Percentiles rank a stretch among this genome's conserved stretches.
Conservation (phyloP, 2,888 invertebrate species). For the Morpho achilles region DNA sequence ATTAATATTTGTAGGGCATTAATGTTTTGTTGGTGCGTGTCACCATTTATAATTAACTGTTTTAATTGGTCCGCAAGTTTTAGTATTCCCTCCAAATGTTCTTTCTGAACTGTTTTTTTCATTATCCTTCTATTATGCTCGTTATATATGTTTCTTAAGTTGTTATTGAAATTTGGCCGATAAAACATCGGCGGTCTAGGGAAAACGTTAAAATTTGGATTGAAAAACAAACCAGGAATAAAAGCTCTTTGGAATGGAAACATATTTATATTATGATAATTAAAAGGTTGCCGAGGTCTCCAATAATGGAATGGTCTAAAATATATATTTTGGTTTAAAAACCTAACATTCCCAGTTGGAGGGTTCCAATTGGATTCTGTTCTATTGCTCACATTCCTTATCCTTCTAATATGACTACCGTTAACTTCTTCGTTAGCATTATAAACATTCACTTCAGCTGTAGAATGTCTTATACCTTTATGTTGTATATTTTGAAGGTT, state of each 20-base stretch:
- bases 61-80: conserved; percentile 41
- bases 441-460: conserved; percentile 33
- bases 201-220: conserved; percentile 36
- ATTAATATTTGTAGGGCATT: conserved; percentile 44
- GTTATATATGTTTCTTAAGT: conserved; percentile 2
- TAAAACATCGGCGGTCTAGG: conserved; percentile 26
- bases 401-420: conserved; percentile 42
- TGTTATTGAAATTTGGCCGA: conserved; percentile 17
- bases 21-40: conserved; percentile 34
- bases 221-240: conserved; percentile 33
- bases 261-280: conserved; percentile 42
- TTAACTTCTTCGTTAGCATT: conserved; percentile 47
- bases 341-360: conserved; percentile 24
- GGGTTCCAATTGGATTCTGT: conserved; percentile 25
- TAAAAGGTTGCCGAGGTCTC: conserved; percentile 38
- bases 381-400: conserved; percentile 33
- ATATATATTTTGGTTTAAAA: conserved; percentile 27
- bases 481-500: conserved; percentile 43
- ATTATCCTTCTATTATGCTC: conserved; percentile 33
- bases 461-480: conserved; percentile 29
- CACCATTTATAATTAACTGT: conserved; percentile 33
- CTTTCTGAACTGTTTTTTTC: conserved; percentile 29
- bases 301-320: conserved; percentile 40
- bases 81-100: conserved; percentile 46
- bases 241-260: conserved; percentile 41